Evolutionary conservation across 2,888 invertebrate species (phyloP).

Genomic region (Oligia strigilis): DNA sequence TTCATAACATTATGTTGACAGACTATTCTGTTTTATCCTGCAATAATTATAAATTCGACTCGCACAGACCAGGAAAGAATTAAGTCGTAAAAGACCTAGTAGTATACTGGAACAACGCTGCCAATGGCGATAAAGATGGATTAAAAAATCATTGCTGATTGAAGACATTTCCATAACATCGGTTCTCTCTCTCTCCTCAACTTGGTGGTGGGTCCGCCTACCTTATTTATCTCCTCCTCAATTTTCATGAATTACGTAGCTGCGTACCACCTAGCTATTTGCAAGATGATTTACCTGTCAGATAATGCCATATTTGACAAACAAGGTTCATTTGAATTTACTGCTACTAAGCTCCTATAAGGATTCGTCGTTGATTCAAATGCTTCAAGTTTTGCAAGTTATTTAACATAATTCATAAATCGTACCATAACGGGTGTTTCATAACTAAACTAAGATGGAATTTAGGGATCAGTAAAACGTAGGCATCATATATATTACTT

Average conservation of each 20-base stretch:
- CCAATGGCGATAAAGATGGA: no score
- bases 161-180: neutral
- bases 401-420: constrained; percentile 26
- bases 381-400: constrained; percentile 31
- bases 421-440: neutral
- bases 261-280: constrained; percentile 5
- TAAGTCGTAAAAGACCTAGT: no score
- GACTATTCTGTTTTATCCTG: neutral
- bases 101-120: no score
- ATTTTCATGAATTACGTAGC: constrained; percentile 16
- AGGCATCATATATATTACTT: no score
- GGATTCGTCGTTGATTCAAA: constrained; percentile 32
- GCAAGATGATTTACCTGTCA: constrained; percentile 22
- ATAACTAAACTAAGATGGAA: neutral
- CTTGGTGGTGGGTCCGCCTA: neutral
- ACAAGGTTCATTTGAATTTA: constrained; percentile 28
- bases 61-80: neutral
- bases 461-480: neutral
- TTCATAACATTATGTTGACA: neutral
- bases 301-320: constrained; percentile 31
- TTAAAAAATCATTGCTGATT: neutral
- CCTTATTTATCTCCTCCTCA: neutral
- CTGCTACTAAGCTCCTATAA: constrained; percentile 4
- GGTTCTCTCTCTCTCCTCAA: neutral
- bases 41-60: neutral